These are phyloP conservation scores for Acrocyrtus sp. DNA, from an alignment of 2,888 invertebrate genomes.

Conservation along the genomic window DNA sequence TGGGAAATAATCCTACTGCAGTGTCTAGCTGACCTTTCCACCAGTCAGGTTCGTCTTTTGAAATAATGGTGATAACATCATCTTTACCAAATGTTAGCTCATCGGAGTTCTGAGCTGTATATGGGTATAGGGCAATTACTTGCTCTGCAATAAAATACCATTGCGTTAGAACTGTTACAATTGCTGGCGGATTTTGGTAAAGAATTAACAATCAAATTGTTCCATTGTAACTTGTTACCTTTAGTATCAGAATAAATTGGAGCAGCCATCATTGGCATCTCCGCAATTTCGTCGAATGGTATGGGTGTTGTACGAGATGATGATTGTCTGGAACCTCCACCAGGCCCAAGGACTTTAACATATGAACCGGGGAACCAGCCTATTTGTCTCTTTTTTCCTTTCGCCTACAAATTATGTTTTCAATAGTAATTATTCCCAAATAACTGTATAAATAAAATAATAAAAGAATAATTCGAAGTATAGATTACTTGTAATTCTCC, in stretches of 20 bases:
- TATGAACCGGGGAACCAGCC: constrained; percentile 97
- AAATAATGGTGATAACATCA: constrained; percentile 88
- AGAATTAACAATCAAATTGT: too few relatives aligned
- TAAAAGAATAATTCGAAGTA: not conserved
- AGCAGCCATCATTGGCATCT: constrained; percentile 61
- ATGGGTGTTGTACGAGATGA: constrained; percentile 79
- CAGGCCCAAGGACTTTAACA: constrained; percentile 64
- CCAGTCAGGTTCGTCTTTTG: constrained; percentile 96
- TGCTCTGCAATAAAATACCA: constrained; percentile 75
- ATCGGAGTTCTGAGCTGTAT: constrained; percentile 93
- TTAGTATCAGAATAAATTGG: constrained; percentile 60
- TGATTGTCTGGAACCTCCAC: constrained; percentile 62
- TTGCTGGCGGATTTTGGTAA: too few relatives aligned
- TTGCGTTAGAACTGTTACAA: too few relatives aligned
- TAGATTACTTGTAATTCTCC: constrained; percentile 90
- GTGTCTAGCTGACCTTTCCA: constrained; percentile 96
- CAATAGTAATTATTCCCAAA: constrained; percentile 10
- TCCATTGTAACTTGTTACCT: too few relatives aligned
- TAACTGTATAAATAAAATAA: not conserved
- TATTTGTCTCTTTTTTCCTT: constrained; percentile 87
- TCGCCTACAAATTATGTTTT: constrained; percentile 69
- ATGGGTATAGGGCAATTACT: constrained; percentile 93
- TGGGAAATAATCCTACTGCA: constrained; percentile 90
- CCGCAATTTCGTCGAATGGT: constrained; percentile 63
- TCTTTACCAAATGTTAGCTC: constrained; percentile 84